Base-by-base conservation (phyloP, 2,113 vertebrate species). In the Sphaerodactylus townsendi region DNA sequence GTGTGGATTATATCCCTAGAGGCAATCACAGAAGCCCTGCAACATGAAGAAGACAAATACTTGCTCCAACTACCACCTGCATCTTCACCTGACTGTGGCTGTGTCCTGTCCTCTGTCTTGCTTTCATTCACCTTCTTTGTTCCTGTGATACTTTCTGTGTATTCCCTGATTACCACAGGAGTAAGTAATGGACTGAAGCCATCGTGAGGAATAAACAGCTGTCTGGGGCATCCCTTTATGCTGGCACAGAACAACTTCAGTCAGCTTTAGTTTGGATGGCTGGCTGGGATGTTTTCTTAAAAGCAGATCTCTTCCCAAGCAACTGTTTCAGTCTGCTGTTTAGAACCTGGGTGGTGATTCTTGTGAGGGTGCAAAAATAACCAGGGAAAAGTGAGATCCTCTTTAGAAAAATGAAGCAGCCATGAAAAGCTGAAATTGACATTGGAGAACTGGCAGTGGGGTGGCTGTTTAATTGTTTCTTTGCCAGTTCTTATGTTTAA, bases 1-100 rank as follows among this genome's bases (percentile, higher is more conserved):
- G 56, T 25, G 56, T 6, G 56, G 35, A 64, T 65, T 82, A 74
- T 74, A 82, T 82, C 81, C 73, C 81, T 74, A 65, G 35, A n/a
- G 5, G 7, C 21, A 39, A 73, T 15, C 56, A 35, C 37, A 15
- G 13, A 74, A 74, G 70, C 69, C 72, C 69, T 69, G 41, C 23
- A 41, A 39, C 28, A 30, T 81, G 19, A 44, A 64, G 80, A 82
- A 64, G 80, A 82, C 50, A 44, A 72, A 23, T 13, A 4, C 30
- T 73, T 30, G 5, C 33, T 28, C n/a, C 10, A 33, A 13, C 53
- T 25, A 44, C 23, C 37, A n/a, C 53, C 33, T 7, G 44, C 28
- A 62, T 64, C 70, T 44, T 41, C 62, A 44, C 28, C 48, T 21
- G 25, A 21, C 35, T n/a, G n/a, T 21, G 35, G 23, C 44, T 35